Base-by-base conservation (phyloP, 1,140 invertebrate genomes). In the Neomicropteryx cornuta region DNA sequence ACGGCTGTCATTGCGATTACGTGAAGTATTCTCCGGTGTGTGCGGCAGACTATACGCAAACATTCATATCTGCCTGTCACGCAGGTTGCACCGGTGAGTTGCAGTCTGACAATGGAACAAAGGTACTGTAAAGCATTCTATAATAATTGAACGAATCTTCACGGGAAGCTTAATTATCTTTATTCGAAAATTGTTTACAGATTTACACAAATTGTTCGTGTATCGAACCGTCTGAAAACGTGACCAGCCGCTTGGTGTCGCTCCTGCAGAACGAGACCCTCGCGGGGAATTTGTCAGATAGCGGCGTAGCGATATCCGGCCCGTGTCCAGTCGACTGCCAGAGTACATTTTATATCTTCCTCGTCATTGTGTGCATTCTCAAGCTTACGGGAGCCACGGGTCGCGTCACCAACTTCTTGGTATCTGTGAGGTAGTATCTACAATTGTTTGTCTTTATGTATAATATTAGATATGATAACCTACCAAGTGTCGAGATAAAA, bases 51-150 rank as follows among this genome's bases (percentile, higher is more conserved):
- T 64, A 67, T 1, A 56, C 56, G 23, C 60, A 59, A 33, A 79
- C 75, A 4, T 83, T 75, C 47, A 81, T 80, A 44, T 82, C 79
- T 1, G 73, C 79, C 5, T 83, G 80, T 48, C 77, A 81, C 52
- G 79, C 79, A 27, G 80, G 80, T 4, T 83, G 80, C 50, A 60
- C 58, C 11, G 46, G 62, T 34, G 48, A 61, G 23, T 48, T 48
- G 3, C 48, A 50, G n/a, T 46, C 37, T 0, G 33, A 53, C 1
- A 54, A 62, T 32, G 60, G 58, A 16, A 57, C 43, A 27, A 66
- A 62, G 54, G 68, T 70, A 37, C 57, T n/a, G n/a, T n/a, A n/a
- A n/a, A n/a, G n/a, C n/a, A n/a, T n/a, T n/a, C n/a, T n/a, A n/a
- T n/a, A n/a, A n/a, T n/a, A n/a, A n/a, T n/a, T n/a, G n/a, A n/a